Evolutionary conservation across 2,888 invertebrate species (phyloP).

Genomic region (Plutella xylostella): DNA sequence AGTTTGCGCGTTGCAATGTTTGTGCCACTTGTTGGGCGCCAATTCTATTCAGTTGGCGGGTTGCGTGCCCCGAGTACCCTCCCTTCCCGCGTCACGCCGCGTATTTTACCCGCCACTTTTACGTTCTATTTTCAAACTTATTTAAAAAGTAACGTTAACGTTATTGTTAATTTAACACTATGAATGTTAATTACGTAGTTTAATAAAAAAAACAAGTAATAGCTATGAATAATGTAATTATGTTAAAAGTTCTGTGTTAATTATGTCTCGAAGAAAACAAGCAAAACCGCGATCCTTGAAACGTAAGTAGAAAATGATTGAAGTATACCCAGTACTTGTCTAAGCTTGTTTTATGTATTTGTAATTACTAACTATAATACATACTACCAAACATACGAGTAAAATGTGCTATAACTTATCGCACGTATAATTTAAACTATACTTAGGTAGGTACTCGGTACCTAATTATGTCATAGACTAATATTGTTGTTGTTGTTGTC

Average conservation of each 20-base stretch:
- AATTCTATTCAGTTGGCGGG: constrained; percentile 54
- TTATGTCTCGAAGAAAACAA: constrained; percentile 78
- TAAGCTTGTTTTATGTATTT: too few relatives aligned
- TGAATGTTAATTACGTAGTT: not conserved
- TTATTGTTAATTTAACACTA: too few relatives aligned
- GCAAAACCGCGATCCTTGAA: constrained; percentile 78
- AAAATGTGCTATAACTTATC: too few relatives aligned
- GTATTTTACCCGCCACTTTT: constrained; percentile 2
- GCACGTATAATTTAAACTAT: too few relatives aligned
- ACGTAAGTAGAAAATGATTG: constrained; percentile 73
- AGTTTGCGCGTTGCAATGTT: constrained; percentile 64
- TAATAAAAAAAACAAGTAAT: not conserved
- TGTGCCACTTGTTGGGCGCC: constrained; percentile 69
- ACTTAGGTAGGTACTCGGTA: too few relatives aligned
- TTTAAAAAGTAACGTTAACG: too few relatives aligned
- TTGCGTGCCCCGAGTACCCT: constrained; percentile 48
- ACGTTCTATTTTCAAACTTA: not conserved
- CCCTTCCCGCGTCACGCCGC: constrained; percentile 15
- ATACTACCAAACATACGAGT: too few relatives aligned
- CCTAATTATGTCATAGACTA: too few relatives aligned
- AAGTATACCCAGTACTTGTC: too few relatives aligned
- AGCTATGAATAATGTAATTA: not conserved
- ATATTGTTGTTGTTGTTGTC: too few relatives aligned
- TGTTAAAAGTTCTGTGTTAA: constrained; percentile 16
- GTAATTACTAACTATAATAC: too few relatives aligned